phyloP scores from a whole-genome alignment of 2,797 vertebrate species.

The Galagoides demidoff region DNA sequence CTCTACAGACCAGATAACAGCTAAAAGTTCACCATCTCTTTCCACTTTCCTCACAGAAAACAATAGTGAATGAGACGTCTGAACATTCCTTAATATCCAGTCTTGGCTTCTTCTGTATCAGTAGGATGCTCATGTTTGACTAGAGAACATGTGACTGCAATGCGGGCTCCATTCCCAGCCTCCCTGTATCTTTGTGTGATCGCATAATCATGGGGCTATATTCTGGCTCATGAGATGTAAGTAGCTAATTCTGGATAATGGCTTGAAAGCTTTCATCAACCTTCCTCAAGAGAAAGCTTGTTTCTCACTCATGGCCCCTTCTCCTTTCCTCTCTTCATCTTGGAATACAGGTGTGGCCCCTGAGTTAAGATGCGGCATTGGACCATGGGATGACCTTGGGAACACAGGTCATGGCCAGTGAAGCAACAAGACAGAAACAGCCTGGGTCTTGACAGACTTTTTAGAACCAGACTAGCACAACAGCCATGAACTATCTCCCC shows the following conservation, averaged over 20 bases:
- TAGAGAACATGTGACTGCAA: background rate
- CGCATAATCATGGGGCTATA: background rate
- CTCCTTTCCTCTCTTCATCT: slow-evolving; percentile 34
- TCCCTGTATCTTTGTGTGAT: background rate
- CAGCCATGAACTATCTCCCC: background rate
- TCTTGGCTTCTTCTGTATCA: background rate
- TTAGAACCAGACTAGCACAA: background rate
- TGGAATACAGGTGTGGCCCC: background rate
- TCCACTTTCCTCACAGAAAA: background rate
- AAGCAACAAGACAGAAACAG: background rate
- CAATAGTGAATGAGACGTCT: background rate
- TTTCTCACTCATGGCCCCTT: background rate
- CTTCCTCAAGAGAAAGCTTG: background rate
- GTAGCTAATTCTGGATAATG: background rate
- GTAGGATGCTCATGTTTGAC: background rate
- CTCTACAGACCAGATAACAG: slow-evolving; percentile 30
- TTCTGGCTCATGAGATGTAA: background rate
- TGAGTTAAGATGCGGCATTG: background rate
- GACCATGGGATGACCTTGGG: background rate
- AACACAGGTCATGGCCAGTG: background rate
- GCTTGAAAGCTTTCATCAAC: background rate
- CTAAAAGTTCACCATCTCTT: background rate
- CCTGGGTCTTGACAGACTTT: background rate
- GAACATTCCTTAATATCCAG: background rate
- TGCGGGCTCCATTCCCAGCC: background rate